Base-by-base conservation (phyloP, 2,113 vertebrate genomes). In the Ginglymostoma cirratum region DNA sequence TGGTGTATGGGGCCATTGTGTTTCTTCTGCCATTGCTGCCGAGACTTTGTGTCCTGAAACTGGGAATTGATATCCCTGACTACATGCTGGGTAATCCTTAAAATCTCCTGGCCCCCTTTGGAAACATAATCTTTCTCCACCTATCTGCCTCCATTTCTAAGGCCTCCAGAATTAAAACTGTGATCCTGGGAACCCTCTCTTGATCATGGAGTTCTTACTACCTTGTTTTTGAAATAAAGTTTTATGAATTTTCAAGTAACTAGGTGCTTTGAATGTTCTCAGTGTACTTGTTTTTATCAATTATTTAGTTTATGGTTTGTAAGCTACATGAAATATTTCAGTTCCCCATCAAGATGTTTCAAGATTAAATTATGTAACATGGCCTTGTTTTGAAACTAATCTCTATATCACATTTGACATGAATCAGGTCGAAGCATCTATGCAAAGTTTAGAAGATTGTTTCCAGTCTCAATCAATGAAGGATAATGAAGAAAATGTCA, bases 371-470 rank as follows among this genome's bases (percentile, higher is more conserved):
- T 93, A 19, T 38, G 34, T 19, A 19, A 38, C 12, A 14, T 38
- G 92, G 45, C 3, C 23, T 42, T 48, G 67, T 95, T 70, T 48
- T 95, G 4, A 45, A 95, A 95, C 23, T 95, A 76, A 76, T 34
- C 69, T 34, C 69, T 76, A 12, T 19, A 27, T 72, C 38, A 76
- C 38, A 34, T 95, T 72, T 72, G 27, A 30, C 15, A 95, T 45
- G 69, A 93, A 48, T 95, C 42, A 99, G 98, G 97, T 98, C 27
- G 97, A 98, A 85, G 96, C 97, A 19, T 97, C 97, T 85, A 97
- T 97, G 96, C 96, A 96, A 96, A 97, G 66, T 5, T 96, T 99
- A 80, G 97, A 98, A 95, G 96, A 97, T 65, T 97, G 97, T 96
- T 98, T 98, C 96, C 97, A 97, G 89, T 97, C 96, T 3, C 96